Evolutionary conservation across 2,888 invertebrate species (phyloP), one percentile per base, ranked within the genome.

Genomic region (Villa cingulata): DNA sequence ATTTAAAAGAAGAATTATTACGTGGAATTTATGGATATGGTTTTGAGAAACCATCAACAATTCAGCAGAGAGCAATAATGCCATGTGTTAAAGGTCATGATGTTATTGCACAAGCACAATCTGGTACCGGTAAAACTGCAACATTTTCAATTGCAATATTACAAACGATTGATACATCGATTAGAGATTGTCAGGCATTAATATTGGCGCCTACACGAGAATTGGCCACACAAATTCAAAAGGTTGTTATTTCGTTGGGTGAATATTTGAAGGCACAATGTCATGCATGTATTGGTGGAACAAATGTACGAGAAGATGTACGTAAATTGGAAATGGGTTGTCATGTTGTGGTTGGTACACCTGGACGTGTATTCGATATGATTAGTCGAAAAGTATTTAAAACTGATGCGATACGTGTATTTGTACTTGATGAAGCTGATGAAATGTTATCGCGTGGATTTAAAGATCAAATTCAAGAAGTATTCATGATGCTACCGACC

Each of bases 31-130:
- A 97, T 70, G 95, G 94, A 56, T 98, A 97, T 74, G 98, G 98
- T 80, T 98, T 98, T 70, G 97, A 98, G 70, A 96, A 96, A 68
- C 98, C 98, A 50, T 98, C 97, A 23, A 96, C 97, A 56, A 98
- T 98, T 66, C 98, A 99, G 71, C 96, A 98, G 71, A 83, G 97
- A 65, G 97, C 98, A 54, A 98, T 99, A 66, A 84, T 96, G 72
- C 98, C 98, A 49, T 97, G 96, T 72, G 87, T 89, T 53, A 83
- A 82, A 68, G 94, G 92, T 50, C 85, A 83, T 64, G 98, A 99
- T 73, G 97, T 98, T 52, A 98, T 99, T 73, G 98, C 98, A 61
- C 98, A 98, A 74, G 98, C 98, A 57, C 98, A 98, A 76, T 98
- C 98, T 58, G 97, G 88, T 70, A 99, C 98, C 70, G 98, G 98